phyloP scores from a whole-genome alignment of 2,797 vertebrate species.

The Falco berigora region DNA sequence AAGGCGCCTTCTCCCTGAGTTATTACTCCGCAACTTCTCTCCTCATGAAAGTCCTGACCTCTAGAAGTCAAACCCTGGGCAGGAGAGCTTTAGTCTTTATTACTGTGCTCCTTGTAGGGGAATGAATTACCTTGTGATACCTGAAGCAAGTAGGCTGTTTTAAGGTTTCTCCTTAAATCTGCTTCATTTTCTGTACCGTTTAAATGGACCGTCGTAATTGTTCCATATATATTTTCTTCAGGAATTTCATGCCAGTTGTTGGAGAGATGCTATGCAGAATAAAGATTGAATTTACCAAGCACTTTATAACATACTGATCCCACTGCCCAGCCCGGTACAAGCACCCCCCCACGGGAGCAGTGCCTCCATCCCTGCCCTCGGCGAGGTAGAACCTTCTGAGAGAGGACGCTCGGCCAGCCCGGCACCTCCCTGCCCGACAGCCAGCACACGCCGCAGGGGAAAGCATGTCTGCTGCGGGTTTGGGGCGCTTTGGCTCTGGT shows the following conservation, averaged over 20 bases:
- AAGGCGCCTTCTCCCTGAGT: not conserved
- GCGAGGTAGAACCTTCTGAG: not conserved
- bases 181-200: not conserved
- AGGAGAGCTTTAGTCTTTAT: conserved; percentile 14
- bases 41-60: not conserved
- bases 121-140: conserved; percentile 22
- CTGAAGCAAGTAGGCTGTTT: not conserved
- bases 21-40: not conserved
- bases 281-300: not conserved
- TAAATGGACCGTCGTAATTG: not conserved
- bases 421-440: not conserved
- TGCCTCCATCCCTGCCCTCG: not conserved
- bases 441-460: rapidly evolving
- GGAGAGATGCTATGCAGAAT: not conserved
- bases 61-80: not conserved
- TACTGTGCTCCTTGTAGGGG: not conserved
- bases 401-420: not conserved
- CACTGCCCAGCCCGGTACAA: not conserved
- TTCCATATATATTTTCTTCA: not conserved
- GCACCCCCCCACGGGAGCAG: not conserved
- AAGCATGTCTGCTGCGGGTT: not conserved
- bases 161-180: conserved; percentile 24
- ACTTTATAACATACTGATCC: not conserved
- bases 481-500: not conserved
- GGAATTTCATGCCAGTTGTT: not conserved